Conservation (phyloP, 2,888 invertebrate genomes). For the Saturnia japonica region DNA sequence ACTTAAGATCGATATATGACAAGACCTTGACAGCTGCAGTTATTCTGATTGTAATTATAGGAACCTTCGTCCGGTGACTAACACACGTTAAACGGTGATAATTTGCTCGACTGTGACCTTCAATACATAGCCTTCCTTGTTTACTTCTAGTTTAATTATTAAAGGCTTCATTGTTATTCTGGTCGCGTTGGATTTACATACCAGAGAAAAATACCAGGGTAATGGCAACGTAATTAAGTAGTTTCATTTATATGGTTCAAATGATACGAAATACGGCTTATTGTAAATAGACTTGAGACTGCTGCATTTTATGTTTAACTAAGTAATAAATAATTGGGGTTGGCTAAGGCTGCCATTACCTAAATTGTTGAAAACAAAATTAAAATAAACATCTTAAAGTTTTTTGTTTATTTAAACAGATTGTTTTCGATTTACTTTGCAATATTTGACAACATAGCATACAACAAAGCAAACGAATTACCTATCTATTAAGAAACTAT, state of each 20-base stretch:
- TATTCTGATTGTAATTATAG: conserved; percentile 32
- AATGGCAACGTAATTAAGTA: neutral
- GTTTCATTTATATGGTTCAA: neutral
- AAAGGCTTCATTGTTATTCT: conserved; percentile 21
- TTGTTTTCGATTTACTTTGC: too few relatives aligned
- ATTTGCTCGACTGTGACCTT: conserved; percentile 34
- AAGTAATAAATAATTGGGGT: too few relatives aligned
- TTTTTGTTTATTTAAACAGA: too few relatives aligned
- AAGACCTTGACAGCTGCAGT: conserved; percentile 26
- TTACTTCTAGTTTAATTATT: conserved; percentile 31
- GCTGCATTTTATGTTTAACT: neutral
- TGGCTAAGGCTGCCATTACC: too few relatives aligned
- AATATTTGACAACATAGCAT: too few relatives aligned
- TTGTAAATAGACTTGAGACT: neutral
- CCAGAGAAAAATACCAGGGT: conserved; percentile 11
- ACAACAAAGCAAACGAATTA: too few relatives aligned
- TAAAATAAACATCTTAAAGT: too few relatives aligned
- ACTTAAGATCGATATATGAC: conserved; percentile 23
- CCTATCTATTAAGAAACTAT: too few relatives aligned
- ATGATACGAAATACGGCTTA: neutral
- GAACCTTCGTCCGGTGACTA: conserved; percentile 31
- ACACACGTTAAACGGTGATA: conserved; percentile 17
- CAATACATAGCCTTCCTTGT: conserved; percentile 36
- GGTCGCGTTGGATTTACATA: conserved; percentile 18
- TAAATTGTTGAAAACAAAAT: too few relatives aligned